Conservation (phyloP, 2,113 vertebrate species). For the Anguilla japonica region DNA sequence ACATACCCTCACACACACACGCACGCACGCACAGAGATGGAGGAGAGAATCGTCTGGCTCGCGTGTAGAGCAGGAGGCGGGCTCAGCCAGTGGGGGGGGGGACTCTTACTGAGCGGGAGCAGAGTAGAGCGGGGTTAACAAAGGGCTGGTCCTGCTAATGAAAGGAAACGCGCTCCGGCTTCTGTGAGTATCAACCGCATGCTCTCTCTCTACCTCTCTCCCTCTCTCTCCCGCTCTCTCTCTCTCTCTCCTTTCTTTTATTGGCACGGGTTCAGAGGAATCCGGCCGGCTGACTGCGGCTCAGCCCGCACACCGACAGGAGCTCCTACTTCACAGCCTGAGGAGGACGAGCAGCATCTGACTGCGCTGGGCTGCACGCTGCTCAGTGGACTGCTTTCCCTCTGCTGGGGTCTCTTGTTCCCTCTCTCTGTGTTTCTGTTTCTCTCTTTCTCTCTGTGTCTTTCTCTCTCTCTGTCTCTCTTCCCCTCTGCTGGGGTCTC, state of each 20-base stretch:
- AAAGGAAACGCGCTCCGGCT: background rate
- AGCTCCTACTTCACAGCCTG: no score
- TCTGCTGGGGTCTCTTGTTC: no score
- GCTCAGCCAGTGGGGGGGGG: background rate
- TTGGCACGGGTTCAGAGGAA: background rate
- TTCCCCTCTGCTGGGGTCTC: no score
- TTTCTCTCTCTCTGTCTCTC: no score
- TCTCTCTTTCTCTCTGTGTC: no score
- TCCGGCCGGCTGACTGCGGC: background rate
- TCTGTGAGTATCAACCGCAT: constrained; percentile 17
- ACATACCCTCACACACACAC: background rate
- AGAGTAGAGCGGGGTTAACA: background rate
- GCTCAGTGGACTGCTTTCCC: no score
- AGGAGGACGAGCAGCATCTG: no score
- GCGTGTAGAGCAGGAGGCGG: background rate
- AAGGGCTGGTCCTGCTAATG: background rate
- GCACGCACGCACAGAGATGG: background rate
- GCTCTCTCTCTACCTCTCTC: background rate
- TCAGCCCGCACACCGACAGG: background rate
- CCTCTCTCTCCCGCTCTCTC: no score
- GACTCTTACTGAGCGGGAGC: background rate
- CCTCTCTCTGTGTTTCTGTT: no score
- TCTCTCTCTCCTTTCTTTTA: background rate
- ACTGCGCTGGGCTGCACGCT: no score
- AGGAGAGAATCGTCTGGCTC: background rate